Evolutionary conservation across 1,140 invertebrate genomes (phyloP).

Genomic region (Camponotus floridanus): DNA sequence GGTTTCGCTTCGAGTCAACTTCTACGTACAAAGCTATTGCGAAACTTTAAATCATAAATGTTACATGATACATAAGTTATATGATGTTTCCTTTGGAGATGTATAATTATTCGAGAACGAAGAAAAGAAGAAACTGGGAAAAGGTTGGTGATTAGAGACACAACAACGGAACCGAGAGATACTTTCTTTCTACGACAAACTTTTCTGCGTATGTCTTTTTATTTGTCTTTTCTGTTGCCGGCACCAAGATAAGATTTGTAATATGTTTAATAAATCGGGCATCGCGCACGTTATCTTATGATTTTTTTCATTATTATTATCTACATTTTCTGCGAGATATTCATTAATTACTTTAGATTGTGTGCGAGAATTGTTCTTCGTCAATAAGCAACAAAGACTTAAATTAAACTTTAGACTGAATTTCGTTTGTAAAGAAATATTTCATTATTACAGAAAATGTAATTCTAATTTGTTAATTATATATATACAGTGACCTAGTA

Average conservation of each 20-base stretch:
- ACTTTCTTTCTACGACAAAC: constrained; percentile 21
- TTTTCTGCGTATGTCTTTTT: constrained; percentile 18
- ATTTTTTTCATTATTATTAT: not conserved
- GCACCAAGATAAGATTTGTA: constrained; percentile 5
- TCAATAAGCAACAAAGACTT: not conserved
- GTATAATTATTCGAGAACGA: constrained; percentile 32
- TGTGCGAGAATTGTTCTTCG: not conserved
- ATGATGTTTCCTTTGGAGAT: constrained; percentile 1
- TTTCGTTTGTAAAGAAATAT: not conserved
- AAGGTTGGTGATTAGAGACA: constrained; percentile 42
- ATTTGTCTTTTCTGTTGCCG: not conserved
- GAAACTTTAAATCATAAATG: not conserved
- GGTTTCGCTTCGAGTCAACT: not conserved
- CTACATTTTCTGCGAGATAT: constrained; percentile 17
- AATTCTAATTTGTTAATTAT: constrained; percentile 2
- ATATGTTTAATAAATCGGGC: constrained; percentile 41
- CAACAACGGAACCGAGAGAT: constrained; percentile 1
- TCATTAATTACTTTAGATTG: constrained; percentile 31
- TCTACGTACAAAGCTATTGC: not conserved
- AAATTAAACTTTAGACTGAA: not conserved
- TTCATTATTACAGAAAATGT: not conserved
- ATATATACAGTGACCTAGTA: too few species aligned
- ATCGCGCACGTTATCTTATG: not conserved
- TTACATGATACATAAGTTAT: not conserved
- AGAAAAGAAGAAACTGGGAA: not conserved